Conservation (phyloP, 2,113 vertebrate genomes). For the Grammomys surdaster region DNA sequence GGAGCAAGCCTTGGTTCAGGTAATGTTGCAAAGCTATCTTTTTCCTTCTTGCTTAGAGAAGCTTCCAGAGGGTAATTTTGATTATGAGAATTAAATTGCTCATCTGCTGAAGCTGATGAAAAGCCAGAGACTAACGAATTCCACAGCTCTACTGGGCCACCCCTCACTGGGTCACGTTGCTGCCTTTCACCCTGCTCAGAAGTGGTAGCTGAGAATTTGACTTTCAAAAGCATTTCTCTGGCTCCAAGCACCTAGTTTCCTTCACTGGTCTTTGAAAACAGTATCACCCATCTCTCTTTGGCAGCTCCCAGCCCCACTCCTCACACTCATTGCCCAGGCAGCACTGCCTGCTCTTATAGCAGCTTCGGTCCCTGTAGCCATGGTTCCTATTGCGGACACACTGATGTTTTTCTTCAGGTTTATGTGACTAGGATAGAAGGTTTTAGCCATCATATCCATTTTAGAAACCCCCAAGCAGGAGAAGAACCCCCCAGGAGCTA, state of each 20-base stretch:
- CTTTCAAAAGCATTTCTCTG: background rate
- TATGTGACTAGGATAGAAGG: background rate
- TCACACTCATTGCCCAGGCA: background rate
- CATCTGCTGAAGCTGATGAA: background rate
- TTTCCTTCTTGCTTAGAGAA: slow-evolving; percentile 1
- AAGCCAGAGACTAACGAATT: background rate
- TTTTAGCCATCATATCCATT: background rate
- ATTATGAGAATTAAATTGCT: slow-evolving; percentile 16
- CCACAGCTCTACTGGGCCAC: background rate
- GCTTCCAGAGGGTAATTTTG: slow-evolving; percentile 9
- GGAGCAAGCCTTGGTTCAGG: background rate
- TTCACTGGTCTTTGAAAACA: background rate
- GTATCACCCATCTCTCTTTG: background rate
- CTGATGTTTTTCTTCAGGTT: background rate
- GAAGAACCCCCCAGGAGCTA: background rate
- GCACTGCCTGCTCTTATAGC: background rate
- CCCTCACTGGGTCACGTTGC: rapidly evolving
- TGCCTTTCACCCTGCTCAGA: background rate
- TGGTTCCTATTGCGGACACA: background rate
- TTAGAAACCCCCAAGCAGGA: background rate
- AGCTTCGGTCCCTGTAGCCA: background rate
- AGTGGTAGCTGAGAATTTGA: background rate
- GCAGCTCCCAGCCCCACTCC: background rate
- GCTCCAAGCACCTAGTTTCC: background rate
- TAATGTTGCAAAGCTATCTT: background rate